Base-by-base conservation (phyloP, 2,888 invertebrate species). In the Branchellion lobata region DNA sequence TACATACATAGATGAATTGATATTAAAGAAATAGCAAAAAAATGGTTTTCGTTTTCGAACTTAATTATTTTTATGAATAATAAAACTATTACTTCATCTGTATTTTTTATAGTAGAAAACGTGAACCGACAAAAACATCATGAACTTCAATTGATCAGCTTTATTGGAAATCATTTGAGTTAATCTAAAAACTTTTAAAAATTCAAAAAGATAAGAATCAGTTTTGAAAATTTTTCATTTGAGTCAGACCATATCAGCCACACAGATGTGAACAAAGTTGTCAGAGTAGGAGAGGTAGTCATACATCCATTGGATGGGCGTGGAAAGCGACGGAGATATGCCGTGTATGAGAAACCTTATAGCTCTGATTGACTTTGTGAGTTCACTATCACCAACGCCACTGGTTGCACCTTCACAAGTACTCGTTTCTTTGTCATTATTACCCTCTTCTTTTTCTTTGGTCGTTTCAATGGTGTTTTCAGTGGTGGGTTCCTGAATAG, bases 221-320 rank as follows among this genome's bases (percentile, higher is more conserved):
- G n/a, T n/a, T n/a, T n/a, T n/a, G n/a, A n/a, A n/a, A n/a, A n/a
- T n/a, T n/a, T n/a, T n/a, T n/a, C n/a, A n/a, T n/a, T n/a, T n/a
- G n/a, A n/a, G 14, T 40, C 40, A 40, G 14, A 40, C 40, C 5
- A 40, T 8, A 40, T 40, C 40, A 14, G 40, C 40, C 40, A 86
- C 53, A 83, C 86, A 86, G 79, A 97, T 90, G 90, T 99, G 98
- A 82, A 99, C 89, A 88, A 99, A 99, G 89, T 99, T 99, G 88
- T 99, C 99, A 0, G 98, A 96, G 89, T 97, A 96, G 87, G 96
- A 95, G 85, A 99, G 90, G 88, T 98, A 97, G 89, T 97, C 96
- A 31, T 96, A 95, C 88, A 99, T 91, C 97, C 98, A 99, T 85
- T 96, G 94, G 14, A 98, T 88, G 18, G 97, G 96, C 14, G 96